Percentiles rank a stretch among this genome's conserved stretches.
Conservation (phyloP, 2,113 vertebrate species). For the Chlamydotis undulata region DNA sequence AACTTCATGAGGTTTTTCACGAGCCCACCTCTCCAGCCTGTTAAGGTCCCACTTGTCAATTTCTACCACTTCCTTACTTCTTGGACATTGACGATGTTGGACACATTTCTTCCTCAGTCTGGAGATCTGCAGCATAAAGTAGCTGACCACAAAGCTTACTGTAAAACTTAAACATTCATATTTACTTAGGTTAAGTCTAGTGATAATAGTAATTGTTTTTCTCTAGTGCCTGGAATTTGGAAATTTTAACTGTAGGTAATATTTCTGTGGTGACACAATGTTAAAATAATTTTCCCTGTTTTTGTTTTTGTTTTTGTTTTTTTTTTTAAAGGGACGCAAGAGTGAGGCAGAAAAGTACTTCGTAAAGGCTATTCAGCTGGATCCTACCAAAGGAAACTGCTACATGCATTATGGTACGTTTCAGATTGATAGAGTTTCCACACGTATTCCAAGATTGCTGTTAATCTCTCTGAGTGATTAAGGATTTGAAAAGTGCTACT, state of each 20-base stretch:
- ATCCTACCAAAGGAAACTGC: constrained; percentile 96
- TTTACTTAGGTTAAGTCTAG: neutral
- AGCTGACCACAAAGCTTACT: neutral
- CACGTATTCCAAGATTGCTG: neutral
- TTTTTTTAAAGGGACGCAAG: constrained; percentile 88
- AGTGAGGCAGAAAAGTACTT: constrained; percentile 94
- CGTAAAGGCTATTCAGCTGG: constrained; percentile 94
- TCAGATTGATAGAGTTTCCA: constrained; percentile 29
- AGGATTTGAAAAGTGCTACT: constrained; percentile 2
- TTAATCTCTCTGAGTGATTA: constrained; percentile 32
- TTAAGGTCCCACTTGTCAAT: neutral
- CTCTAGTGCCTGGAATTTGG: neutral
- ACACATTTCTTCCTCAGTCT: neutral
- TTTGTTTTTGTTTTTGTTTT: neutral
- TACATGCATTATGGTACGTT: constrained; percentile 99
- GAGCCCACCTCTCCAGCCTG: no score
- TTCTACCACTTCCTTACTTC: neutral
- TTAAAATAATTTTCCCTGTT: neutral
- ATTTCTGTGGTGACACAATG: neutral
- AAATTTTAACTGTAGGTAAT: neutral
- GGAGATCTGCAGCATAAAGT: neutral
- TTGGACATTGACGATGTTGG: neutral
- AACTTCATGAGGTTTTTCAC: no score
- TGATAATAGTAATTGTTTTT: constrained; percentile 16
- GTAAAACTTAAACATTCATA: neutral